Percentiles rank a stretch among this genome's conserved stretches.
phyloP scores from a whole-genome alignment of 2,888 invertebrate species.

The Apoda limacodes region DNA sequence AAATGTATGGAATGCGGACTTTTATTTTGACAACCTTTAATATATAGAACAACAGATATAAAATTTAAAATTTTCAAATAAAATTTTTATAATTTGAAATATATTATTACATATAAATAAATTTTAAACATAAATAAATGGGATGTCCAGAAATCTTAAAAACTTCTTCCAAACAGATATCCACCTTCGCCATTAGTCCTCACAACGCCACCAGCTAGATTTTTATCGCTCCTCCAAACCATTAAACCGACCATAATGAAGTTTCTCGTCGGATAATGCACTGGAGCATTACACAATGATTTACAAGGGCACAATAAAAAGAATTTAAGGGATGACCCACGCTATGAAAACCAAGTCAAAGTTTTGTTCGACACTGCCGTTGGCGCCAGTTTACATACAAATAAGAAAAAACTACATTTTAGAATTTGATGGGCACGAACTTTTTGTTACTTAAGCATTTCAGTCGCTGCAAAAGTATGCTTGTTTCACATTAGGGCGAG shows the following conservation, averaged over 20 bases:
- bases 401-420: background rate
- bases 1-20: no score
- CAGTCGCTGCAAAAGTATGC: no score
- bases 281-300: slow-evolving; percentile 66
- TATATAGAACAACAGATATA: no score
- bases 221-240: slow-evolving; percentile 67
- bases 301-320: slow-evolving; percentile 68
- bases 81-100: no score
- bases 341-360: no score
- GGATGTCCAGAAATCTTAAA: no score
- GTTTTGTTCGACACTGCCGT: slow-evolving; percentile 6
- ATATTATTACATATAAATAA: no score
- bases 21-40: no score
- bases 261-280: slow-evolving; percentile 66
- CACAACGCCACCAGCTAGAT: slow-evolving; percentile 52
- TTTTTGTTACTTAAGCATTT: background rate
- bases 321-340: slow-evolving; percentile 68
- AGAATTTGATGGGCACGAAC: background rate
- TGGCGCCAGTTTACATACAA: slow-evolving; percentile 7
- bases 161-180: slow-evolving; percentile 22
- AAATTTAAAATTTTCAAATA: no score
- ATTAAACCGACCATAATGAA: slow-evolving; percentile 70
- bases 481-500: no score
- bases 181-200: slow-evolving; percentile 31
- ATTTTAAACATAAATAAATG: no score